Base-by-base conservation (phyloP, 2,113 vertebrate species). In the Festucalex cinctus region DNA sequence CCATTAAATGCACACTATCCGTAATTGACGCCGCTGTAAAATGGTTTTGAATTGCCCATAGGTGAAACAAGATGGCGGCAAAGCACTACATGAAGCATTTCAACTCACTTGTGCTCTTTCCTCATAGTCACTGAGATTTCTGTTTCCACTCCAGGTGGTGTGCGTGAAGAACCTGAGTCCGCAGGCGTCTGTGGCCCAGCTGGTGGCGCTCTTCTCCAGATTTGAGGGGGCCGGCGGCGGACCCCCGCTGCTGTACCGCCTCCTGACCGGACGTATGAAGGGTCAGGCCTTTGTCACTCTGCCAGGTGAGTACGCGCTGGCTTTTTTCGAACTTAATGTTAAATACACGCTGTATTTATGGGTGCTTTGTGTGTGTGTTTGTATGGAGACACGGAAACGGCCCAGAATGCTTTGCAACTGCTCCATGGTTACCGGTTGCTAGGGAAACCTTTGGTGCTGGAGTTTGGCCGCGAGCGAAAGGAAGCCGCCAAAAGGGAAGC, bases 261-360 rank as follows among this genome's bases (percentile, higher is more conserved):
- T 98, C 68, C 88, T 98, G 82, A 95, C 93, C 0, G 96, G 96
- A 22, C 86, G 95, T 35, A 93, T 98, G 91, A 94, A 92, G 78
- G 95, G 93, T 20, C 96, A 98, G 81, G 96, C 96, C 64, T 98
- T 98, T 86, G 78, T 98, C 85, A 97, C 95, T 0, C 92, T 98
- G 71, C 86, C 93, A 68, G 94, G 96, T 98, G 75, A 86, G 71
- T 7, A 3, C 13, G 10, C 63, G 20, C 36, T 39, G 5, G 20
- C 26, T 60, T 9, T n/a, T 62, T 6, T 9, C 6, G 2, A 17
- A 17, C 6, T 2, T 16, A 16, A 39, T 39, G 37, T 13, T 39
- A 17, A 41, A 3, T 43, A n/a, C 39, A 17, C 16, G 5, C 16
- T 9, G 16, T 46, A 41, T 64, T 32, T 64, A 32, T 61, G 9